Evolutionary conservation across 2,888 invertebrate genomes (phyloP).

Genomic region (Drosophila neotestacea): DNA sequence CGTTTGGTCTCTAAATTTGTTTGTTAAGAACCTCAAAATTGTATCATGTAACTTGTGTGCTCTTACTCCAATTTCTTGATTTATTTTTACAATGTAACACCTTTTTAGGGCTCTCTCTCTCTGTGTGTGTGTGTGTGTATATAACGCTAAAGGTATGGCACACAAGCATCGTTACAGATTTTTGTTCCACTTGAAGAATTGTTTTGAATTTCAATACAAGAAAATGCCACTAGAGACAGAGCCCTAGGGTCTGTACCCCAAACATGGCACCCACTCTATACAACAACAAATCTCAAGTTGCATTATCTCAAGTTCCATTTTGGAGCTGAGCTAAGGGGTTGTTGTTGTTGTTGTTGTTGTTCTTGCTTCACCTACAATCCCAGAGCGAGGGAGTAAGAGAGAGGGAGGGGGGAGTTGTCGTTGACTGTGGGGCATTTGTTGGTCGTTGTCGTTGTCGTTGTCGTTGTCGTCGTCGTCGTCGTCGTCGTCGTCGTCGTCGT

Average conservation of each 20-base stretch:
- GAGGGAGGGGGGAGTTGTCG: background rate
- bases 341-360: background rate
- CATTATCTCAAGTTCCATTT: slow-evolving; percentile 65
- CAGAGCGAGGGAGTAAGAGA: background rate
- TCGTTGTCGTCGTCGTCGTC: slow-evolving; percentile 1
- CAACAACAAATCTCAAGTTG: slow-evolving; percentile 58
- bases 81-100: slow-evolving; percentile 35
- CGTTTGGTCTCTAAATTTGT: background rate
- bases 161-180: slow-evolving; percentile 46
- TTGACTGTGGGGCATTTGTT: slow-evolving; percentile 29
- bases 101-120: slow-evolving; percentile 5
- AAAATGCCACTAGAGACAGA: slow-evolving; percentile 17
- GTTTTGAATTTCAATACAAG: slow-evolving; percentile 62
- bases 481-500: slow-evolving; percentile 2
- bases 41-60: slow-evolving; percentile 12
- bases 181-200: slow-evolving; percentile 55
- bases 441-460: slow-evolving; percentile 18
- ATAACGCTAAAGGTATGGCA: slow-evolving; percentile 6
- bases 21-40: background rate
- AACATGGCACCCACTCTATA: slow-evolving; percentile 41
- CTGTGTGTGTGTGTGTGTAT: background rate
- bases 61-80: slow-evolving; percentile 22
- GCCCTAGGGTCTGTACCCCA: slow-evolving; percentile 20
- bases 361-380: slow-evolving; percentile 16
- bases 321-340: slow-evolving; percentile 50